Evolutionary conservation across 2,888 invertebrate genomes (phyloP), one percentile per base, ranked within the genome.

Genomic region (Cantharis nigra): DNA sequence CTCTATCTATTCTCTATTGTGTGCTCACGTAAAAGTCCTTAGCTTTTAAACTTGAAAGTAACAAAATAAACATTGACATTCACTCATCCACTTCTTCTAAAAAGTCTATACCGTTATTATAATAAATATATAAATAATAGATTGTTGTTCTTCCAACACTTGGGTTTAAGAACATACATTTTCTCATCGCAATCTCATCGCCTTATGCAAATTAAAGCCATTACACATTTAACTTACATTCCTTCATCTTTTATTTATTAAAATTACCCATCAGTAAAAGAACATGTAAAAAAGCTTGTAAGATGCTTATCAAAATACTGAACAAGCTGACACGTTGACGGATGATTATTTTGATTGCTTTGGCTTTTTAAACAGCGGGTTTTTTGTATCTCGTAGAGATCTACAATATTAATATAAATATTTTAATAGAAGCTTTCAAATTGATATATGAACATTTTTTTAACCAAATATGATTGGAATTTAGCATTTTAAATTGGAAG

Each of bases 251-350:
- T 63, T 78, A 74, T 72, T 78, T 78, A 70, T 33, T 33, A 77
- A 76, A 74, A 73, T 49, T 76, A 77, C 63, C 67, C 67, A 63
- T 70, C 72, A 28, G 20, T 65, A 69, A 26, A 63, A 74, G 70
- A 78, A 74, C 70, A 76, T 14, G 14, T 78, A 72, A 74, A 74
- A 78, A 74, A 63, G 71, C 71, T 69, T 77, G 79, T 80, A 76
- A 73, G 82, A 83, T 83, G 75, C 74, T 82, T 83, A 83, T 83
- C 83, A 79, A 28, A 79, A 80, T 82, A 83, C 83, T 83, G 83
- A 83, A 84, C 82, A 82, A 83, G 78, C 80, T 79, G 83, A 82
- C 81, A 80, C 78, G 81, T 76, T 82, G 83, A 83, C 82, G 82
- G 80, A 81, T 83, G 83, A 82, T 83, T 83, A 81, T 80, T 80